Evolutionary conservation across 2,888 invertebrate genomes (phyloP), one percentile per base, ranked within the genome.

Genomic region (Epinotia brunnichana): DNA sequence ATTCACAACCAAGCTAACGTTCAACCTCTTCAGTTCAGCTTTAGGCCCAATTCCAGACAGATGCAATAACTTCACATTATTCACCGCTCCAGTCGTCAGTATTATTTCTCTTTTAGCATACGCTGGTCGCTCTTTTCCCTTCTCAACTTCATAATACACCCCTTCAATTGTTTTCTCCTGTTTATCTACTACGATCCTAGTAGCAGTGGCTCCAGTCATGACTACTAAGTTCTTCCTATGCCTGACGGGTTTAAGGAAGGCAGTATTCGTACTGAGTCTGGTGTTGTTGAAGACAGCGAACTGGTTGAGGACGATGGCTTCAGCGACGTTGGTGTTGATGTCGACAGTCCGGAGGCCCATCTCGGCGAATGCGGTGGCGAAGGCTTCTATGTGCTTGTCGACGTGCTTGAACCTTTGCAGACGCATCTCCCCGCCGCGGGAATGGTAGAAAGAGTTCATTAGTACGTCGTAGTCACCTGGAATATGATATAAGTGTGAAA

Each of bases 381-480:
- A 90, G 35, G 88, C 80, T 78, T 92, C 93, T 75, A 91, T 88
- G 76, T 88, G 87, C 19, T 86, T 84, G 80, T 93, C 93, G 2
- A 83, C 81, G 76, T 92, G 81, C 76, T 93, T 92, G 76, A 93
- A 91, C 74, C 89, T 86, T 78, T 93, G 90, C 21, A 93, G 85
- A 74, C 87, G 91, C 86, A 93, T 83, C 76, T 93, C 92, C 48
- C 93, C 93, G 1, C 91, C 92, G 24, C 92, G 89, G 4, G 92
- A 84, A 80, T 93, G 93, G 81, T 90, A 90, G 75, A 87, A 85
- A 9, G 91, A 89, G 82, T 93, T 92, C 84, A 91, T 89, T 2
- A 91, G 79, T 15, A 92, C 82, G 71, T 93, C 93, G 80, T 92
- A 92, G 78, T 93, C 93, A 83, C 92, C 93, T 93, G 17, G 85